Percentiles rank a stretch among this genome's conserved stretches.
These are phyloP conservation scores for Limnephilus rhombicus DNA, from an alignment of 2,888 invertebrate species.

Conservation along the genomic window DNA sequence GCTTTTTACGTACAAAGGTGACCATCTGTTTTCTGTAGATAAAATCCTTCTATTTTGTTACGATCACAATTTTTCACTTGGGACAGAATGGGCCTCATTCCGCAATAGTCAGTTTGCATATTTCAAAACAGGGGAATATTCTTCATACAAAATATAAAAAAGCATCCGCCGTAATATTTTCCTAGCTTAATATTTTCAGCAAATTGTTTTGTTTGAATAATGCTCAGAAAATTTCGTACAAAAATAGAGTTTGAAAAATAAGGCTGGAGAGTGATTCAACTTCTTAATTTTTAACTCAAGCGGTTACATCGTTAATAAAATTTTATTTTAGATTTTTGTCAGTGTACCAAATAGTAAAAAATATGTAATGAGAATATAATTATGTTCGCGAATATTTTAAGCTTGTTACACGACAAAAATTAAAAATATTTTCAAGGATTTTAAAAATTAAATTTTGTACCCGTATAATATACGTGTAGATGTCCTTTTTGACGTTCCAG, in stretches of 20 bases:
- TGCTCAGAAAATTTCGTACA: background rate
- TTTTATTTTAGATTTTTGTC: background rate
- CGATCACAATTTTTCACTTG: background rate
- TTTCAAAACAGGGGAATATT: background rate
- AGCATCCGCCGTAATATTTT: background rate
- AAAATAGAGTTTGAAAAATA: background rate
- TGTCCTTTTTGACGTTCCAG: no score
- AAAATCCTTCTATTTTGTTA: background rate
- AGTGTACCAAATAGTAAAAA: no score
- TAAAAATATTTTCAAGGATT: no score
- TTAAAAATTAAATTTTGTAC: no score
- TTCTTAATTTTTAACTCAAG: background rate
- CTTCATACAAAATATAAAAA: background rate
- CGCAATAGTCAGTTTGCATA: background rate
- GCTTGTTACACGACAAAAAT: no score
- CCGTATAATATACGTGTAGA: no score
- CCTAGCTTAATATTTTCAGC: background rate
- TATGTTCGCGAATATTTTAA: no score
- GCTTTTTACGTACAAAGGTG: background rate
- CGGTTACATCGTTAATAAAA: background rate
- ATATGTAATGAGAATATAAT: no score
- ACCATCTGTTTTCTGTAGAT: background rate
- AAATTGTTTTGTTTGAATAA: background rate
- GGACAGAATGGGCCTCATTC: background rate
- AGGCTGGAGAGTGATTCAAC: no score